Percentiles rank a stretch among this genome's conserved stretches.
Evolutionary conservation across 2,797 vertebrate species (phyloP).

Genomic region (Miichthys miiuy): DNA sequence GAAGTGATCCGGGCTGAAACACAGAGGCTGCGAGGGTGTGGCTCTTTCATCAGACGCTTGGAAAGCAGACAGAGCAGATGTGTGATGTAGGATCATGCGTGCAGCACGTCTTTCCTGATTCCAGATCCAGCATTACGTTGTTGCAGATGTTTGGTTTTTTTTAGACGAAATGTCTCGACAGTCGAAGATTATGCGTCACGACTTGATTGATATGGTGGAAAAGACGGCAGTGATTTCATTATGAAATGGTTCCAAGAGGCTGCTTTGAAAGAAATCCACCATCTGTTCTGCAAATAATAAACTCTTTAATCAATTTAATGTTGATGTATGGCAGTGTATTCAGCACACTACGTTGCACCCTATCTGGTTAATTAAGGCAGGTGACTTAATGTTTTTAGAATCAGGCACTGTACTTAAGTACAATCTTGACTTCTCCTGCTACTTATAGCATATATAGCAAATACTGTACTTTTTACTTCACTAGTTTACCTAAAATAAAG

Average conservation of each 20-base stretch:
- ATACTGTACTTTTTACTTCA: not conserved
- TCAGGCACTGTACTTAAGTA: not conserved
- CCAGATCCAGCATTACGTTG: not conserved
- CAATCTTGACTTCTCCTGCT: not conserved
- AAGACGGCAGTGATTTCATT: not conserved
- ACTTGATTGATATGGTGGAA: constrained; percentile 17
- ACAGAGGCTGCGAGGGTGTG: constrained; percentile 42
- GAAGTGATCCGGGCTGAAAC: constrained; percentile 4
- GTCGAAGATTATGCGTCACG: not conserved
- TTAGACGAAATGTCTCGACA: not conserved
- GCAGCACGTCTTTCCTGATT: constrained; percentile 8
- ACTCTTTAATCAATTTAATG: constrained; percentile 19
- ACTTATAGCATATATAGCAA: not conserved
- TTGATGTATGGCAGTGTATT: not conserved
- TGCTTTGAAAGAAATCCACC: constrained; percentile 8
- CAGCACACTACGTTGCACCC: not conserved
- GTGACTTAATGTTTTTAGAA: not conserved
- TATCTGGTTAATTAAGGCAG: not conserved
- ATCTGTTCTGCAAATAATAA: constrained; percentile 18
- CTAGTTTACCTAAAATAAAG: not conserved
- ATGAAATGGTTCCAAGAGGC: not conserved
- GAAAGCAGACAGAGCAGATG: constrained; percentile 35
- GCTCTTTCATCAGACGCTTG: constrained; percentile 25
- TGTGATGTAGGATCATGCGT: constrained; percentile 28
- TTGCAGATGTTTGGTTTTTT: constrained; percentile 17